These are phyloP conservation scores for Spea bombifrons DNA, from an alignment of 2,113 vertebrate genomes.

Conservation along the genomic window DNA sequence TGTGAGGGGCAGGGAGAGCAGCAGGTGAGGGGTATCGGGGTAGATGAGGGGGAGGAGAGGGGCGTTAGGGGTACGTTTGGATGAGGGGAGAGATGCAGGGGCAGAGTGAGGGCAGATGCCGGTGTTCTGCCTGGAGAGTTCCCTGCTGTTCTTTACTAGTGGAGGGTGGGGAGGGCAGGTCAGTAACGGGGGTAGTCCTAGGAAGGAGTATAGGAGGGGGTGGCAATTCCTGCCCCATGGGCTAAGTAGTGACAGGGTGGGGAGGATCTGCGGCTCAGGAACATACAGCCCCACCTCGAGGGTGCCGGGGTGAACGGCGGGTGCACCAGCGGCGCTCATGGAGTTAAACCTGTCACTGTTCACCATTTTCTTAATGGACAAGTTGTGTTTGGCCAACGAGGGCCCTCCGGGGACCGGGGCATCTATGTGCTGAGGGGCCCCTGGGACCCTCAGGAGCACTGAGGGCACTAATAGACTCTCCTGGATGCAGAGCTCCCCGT, in stretches of 20 bases:
- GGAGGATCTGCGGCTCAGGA: not conserved
- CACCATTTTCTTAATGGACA: constrained; percentile 32
- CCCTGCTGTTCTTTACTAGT: not conserved
- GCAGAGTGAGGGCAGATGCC: not conserved
- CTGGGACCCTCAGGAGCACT: not conserved
- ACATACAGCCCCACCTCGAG: not conserved
- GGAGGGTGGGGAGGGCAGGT: not conserved
- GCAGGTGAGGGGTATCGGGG: too few species aligned
- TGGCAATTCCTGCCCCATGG: not conserved
- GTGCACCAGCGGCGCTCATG: not conserved
- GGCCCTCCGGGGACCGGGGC: not conserved
- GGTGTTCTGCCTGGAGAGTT: not conserved
- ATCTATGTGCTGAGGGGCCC: not conserved
- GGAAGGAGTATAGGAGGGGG: not conserved
- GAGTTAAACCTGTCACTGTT: constrained; percentile 6
- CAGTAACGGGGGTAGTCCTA: not conserved
- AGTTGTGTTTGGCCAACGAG: constrained; percentile 14
- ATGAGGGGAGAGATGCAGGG: too few species aligned
- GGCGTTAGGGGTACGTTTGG: too few species aligned
- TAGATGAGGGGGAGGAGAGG: too few species aligned
- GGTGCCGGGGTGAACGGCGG: not conserved
- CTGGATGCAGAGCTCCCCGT: too few species aligned
- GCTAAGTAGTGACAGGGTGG: not conserved
- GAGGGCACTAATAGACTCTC: too few species aligned
- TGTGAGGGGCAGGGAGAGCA: too few species aligned